Percentiles rank a stretch among this genome's conserved stretches.
These are phyloP conservation scores for Ceratina calcarata DNA, from an alignment of 1,140 invertebrate species.

Conservation along the genomic window DNA sequence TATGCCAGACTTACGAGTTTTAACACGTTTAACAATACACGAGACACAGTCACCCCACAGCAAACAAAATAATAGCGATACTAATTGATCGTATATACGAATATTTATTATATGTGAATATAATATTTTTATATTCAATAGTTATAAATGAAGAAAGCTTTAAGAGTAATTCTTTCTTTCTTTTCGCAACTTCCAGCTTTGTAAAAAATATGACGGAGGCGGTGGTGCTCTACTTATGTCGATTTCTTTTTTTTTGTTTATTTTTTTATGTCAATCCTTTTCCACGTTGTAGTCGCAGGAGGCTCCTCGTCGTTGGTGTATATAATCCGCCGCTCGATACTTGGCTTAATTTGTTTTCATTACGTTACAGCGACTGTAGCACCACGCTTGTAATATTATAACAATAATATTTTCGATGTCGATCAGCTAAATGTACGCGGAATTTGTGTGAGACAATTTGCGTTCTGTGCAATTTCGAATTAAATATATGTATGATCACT, in stretches of 20 bases:
- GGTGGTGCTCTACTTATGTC: neutral
- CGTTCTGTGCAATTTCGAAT: no score
- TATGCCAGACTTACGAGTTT: constrained; percentile 6
- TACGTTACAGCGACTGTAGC: constrained; percentile 49
- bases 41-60: constrained; percentile 8
- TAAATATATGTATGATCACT: no score
- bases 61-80: constrained; percentile 18
- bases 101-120: no score
- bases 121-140: constrained; percentile 2
- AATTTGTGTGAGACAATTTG: constrained; percentile 17
- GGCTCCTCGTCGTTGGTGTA: constrained; percentile 48
- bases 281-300: constrained; percentile 44
- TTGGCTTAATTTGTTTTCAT: constrained; percentile 48
- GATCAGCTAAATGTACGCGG: neutral
- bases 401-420: constrained; percentile 30
- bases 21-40: constrained; percentile 28
- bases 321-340: constrained; percentile 39
- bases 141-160: constrained; percentile 41
- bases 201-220: constrained; percentile 37
- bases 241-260: constrained; percentile 23
- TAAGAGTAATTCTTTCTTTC: constrained; percentile 23
- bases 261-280: constrained; percentile 24
- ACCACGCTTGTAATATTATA: constrained; percentile 51
- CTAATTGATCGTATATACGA: constrained; percentile 8
- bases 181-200: constrained; percentile 51